phyloP scores from a whole-genome alignment of 2,113 vertebrate genomes.

The Okapia johnstoni region DNA sequence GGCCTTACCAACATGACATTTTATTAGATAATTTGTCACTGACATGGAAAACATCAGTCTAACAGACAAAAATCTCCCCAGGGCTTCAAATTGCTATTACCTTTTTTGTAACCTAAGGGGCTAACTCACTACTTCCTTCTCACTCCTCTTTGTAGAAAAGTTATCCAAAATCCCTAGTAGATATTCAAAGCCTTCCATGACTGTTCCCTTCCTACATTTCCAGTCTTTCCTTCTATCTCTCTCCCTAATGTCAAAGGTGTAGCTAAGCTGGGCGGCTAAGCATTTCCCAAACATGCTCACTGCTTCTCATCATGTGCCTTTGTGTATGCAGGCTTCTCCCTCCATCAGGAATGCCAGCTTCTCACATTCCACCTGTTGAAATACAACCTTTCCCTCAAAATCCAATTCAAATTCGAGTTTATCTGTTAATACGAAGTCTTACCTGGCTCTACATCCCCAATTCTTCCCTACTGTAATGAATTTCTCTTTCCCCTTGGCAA shows the following conservation, averaged over 20 bases:
- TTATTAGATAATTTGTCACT: background rate
- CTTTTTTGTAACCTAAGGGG: background rate
- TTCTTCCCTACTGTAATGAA: background rate
- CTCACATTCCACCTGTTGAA: background rate
- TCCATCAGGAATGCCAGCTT: background rate
- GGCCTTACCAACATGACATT: background rate
- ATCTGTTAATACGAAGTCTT: background rate
- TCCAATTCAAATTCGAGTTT: background rate
- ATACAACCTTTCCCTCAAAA: background rate
- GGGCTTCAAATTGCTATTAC: background rate
- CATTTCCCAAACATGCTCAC: background rate
- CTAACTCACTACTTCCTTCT: background rate
- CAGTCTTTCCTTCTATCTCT: background rate
- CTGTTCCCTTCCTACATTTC: background rate
- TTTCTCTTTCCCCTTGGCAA: background rate
- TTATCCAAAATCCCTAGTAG: background rate
- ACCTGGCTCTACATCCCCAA: background rate
- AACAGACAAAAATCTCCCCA: background rate
- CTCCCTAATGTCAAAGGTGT: background rate
- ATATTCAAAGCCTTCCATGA: background rate
- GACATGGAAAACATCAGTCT: background rate
- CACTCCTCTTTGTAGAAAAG: background rate
- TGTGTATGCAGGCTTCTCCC: background rate
- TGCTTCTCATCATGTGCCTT: background rate
- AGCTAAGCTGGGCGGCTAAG: background rate